phyloP scores from a whole-genome alignment of 2,888 invertebrate species.

The Lysandra coridon region DNA sequence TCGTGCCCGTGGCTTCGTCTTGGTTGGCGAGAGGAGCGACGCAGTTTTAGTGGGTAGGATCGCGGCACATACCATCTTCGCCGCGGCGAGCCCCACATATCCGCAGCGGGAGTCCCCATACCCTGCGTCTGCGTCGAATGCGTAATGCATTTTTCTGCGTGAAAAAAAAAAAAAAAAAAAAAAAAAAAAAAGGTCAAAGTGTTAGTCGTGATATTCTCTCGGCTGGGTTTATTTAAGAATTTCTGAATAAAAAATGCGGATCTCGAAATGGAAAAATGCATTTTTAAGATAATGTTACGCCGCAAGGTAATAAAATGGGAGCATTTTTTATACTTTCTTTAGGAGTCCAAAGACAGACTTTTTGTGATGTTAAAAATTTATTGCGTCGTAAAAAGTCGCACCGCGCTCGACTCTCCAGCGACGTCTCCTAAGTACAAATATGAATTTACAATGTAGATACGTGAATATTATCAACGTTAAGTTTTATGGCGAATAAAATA shows the following conservation, averaged over 20 bases:
- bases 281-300: conserved; percentile 28
- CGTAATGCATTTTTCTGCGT: too few species aligned
- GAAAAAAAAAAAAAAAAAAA: too few species aligned
- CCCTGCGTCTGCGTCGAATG: too few species aligned
- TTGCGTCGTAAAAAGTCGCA: conserved; percentile 68
- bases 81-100: too few species aligned
- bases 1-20: too few species aligned
- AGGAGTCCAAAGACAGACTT: conserved; percentile 59
- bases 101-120: too few species aligned
- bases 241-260: not conserved
- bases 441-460: conserved; percentile 59
- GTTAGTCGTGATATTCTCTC: too few species aligned
- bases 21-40: too few species aligned
- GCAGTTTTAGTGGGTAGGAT: too few species aligned
- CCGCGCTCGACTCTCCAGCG: conserved; percentile 59
- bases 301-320: conserved; percentile 26
- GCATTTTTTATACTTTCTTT: conserved; percentile 36
- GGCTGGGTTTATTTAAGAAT: not conserved
- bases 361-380: conserved; percentile 75
- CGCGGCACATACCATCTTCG: too few species aligned
- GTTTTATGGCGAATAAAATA: conserved; percentile 40
- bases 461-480: conserved; percentile 46
- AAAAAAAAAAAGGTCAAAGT: too few species aligned
- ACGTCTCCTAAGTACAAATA: conserved; percentile 54
- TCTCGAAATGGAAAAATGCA: conserved; percentile 25